A percentile compares a stretch with the other conserved stretches of the same genome.
Evolutionary conservation across 1,140 invertebrate species (phyloP).

Genomic region (Daktulosphaira vitifoliae): DNA sequence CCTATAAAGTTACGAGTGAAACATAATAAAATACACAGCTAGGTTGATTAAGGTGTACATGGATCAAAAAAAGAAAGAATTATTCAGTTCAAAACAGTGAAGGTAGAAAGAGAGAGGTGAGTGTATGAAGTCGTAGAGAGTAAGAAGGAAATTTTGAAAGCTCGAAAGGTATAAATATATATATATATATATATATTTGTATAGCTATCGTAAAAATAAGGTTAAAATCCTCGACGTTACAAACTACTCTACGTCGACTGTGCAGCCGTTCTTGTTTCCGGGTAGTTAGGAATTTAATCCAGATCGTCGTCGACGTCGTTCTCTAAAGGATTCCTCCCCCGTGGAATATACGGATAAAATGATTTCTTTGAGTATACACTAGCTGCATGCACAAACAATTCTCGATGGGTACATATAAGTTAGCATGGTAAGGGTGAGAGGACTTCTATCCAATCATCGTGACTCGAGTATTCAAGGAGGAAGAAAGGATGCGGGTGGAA

Average conservation of each 20-base stretch:
- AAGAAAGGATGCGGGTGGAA: background rate
- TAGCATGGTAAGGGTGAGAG: background rate
- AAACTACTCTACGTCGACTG: no score
- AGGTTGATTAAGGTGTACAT: no score
- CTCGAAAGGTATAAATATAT: no score
- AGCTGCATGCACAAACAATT: background rate
- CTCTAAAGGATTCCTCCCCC: conserved; percentile 2
- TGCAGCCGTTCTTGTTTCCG: background rate
- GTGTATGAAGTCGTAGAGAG: no score
- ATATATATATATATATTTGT: no score
- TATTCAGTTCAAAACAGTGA: no score
- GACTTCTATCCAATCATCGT: conserved; percentile 13
- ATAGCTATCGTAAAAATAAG: conserved; percentile 6
- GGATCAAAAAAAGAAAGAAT: no score
- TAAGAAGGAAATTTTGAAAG: no score
- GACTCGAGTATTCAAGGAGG: background rate
- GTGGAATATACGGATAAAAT: conserved; percentile 1
- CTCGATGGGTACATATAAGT: background rate
- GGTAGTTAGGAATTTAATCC: conserved; percentile 11
- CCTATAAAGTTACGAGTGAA: no score
- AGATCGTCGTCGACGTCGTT: background rate
- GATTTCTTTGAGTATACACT: conserved; percentile 4
- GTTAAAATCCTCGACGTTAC: background rate
- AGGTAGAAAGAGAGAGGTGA: no score
- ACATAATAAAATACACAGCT: no score